Base-by-base conservation (phyloP, 2,113 vertebrate species). In the Lethenteron reissneri region DNA sequence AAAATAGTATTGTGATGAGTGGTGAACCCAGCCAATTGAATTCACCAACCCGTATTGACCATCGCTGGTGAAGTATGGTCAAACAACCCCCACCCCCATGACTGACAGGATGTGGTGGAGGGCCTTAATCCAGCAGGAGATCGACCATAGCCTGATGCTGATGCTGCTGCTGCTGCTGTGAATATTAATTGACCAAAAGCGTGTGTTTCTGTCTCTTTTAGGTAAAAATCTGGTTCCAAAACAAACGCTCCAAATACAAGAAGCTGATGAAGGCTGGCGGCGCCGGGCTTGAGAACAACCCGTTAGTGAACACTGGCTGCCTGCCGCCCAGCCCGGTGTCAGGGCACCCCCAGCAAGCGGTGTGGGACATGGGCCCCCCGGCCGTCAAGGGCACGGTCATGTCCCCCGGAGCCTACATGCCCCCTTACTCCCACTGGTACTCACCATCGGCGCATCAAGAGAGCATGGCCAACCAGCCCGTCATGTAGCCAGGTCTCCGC, bases 251-350 rank as follows among this genome's bases (percentile, higher is more conserved):
- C 64, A 68, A 68, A 68, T 68, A 68, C 64, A 68, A 68, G 64
- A 68, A 68, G 64, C 64, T 68, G 64, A 68, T 68, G 64, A 68
- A 68, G 64, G n/a, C n/a, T 17, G 64, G 64, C 10, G 64, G 64
- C n/a, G 64, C n/a, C n/a, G 64, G 64, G n/a, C 64, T 68, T n/a
- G 64, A 68, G 25, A 68, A 68, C 64, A 68, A 68, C 64, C 64
- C 64, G 9, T 25, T 68, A 25, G 64, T 68, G n/a, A 68, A 68
- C 64, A 11, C 64, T n/a, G 25, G 64, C 64, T 68, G 64, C 25
- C 64, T 68, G 64, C 25, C 64, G n/a, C 64, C 64, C 64, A 68
- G 64, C 64, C 64, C 64, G 25, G 41, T 41, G 6, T 68, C 64
- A 11, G 64, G n/a, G 25, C 64, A 68, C 64, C 64, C 64, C 8